Conservation (phyloP, 2,113 vertebrate genomes). For the Panthera leo region DNA sequence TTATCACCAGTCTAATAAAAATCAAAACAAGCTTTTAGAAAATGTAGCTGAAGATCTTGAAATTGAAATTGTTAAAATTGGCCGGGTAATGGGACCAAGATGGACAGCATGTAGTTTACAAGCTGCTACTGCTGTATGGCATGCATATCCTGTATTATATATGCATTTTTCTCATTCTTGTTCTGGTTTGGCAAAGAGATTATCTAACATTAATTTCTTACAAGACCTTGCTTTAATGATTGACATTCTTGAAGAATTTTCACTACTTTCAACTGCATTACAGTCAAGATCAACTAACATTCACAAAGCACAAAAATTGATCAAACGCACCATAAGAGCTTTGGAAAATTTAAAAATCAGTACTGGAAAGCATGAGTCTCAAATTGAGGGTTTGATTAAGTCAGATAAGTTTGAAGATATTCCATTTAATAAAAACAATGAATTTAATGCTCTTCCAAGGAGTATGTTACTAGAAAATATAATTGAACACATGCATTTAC, state of each 20-base stretch:
- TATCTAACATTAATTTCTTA: conserved; percentile 50
- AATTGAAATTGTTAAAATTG: conserved; percentile 48
- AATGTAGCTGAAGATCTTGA: conserved; percentile 48
- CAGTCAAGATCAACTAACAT: conserved; percentile 28
- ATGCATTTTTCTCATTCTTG: conserved; percentile 17
- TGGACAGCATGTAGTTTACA: background rate
- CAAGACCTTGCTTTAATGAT: conserved; percentile 52
- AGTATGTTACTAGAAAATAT: conserved; percentile 50
- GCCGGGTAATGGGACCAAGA: background rate
- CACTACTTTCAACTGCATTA: conserved; percentile 34
- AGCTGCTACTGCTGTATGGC: background rate
- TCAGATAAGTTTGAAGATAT: conserved; percentile 51
- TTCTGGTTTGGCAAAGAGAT: conserved; percentile 55
- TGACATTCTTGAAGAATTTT: conserved; percentile 66
- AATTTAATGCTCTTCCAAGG: conserved; percentile 44
- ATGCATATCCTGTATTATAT: background rate
- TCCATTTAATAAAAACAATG: conserved; percentile 45
- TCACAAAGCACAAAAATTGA: conserved; percentile 57
- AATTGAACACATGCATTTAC: conserved; percentile 50
- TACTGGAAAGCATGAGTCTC: conserved; percentile 46
- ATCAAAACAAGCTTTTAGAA: conserved; percentile 44
- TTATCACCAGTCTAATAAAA: conserved; percentile 46
- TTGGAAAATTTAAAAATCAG: conserved; percentile 54
- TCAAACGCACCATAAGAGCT: conserved; percentile 20
- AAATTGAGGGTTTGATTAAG: conserved; percentile 44